Conservation (phyloP, 2,113 vertebrate species). For the Cryptomyrus ogoouensis region DNA sequence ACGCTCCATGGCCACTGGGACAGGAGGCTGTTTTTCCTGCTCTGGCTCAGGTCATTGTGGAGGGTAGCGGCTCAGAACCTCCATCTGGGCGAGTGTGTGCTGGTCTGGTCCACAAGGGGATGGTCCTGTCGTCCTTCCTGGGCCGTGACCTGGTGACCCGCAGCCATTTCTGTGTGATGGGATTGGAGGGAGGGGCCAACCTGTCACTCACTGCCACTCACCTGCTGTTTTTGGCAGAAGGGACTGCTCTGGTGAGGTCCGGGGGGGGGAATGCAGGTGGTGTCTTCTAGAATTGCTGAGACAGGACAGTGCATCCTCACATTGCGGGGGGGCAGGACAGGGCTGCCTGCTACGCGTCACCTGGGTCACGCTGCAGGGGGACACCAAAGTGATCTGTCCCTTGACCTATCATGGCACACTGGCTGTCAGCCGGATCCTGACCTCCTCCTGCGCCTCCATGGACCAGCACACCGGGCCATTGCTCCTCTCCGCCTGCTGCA, state of each 20-base stretch:
- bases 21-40: conserved; percentile 84
- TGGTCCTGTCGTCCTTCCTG: conserved; percentile 75
- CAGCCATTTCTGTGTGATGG: conserved; percentile 73
- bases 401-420: conserved; percentile 81
- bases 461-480: conserved; percentile 81
- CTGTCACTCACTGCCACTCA: conserved; percentile 82
- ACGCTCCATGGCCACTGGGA: conserved; percentile 90
- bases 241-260: conserved; percentile 49
- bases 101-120: conserved; percentile 74
- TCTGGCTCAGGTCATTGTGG: conserved; percentile 64
- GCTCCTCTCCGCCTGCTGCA: conserved; percentile 79
- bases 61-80: conserved; percentile 68
- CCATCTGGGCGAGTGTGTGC: conserved; percentile 72
- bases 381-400: conserved; percentile 75
- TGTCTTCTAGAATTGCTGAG: conserved; percentile 77
- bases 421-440: conserved; percentile 79
- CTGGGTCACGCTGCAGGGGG: conserved; percentile 55
- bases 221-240: conserved; percentile 74
- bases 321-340: conserved; percentile 27
- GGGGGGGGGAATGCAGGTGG: conserved; percentile 52
- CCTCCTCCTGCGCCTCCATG: conserved; percentile 76
- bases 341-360: conserved; percentile 57
- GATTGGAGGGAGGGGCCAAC: conserved; percentile 66
- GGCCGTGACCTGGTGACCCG: conserved; percentile 64
- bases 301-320: conserved; percentile 80